A percentile compares a stretch with the other conserved stretches of the same genome.
phyloP scores from a whole-genome alignment of 35 echinoderm and acorn worm genomes.

The Eucidaris tribuloides region DNA sequence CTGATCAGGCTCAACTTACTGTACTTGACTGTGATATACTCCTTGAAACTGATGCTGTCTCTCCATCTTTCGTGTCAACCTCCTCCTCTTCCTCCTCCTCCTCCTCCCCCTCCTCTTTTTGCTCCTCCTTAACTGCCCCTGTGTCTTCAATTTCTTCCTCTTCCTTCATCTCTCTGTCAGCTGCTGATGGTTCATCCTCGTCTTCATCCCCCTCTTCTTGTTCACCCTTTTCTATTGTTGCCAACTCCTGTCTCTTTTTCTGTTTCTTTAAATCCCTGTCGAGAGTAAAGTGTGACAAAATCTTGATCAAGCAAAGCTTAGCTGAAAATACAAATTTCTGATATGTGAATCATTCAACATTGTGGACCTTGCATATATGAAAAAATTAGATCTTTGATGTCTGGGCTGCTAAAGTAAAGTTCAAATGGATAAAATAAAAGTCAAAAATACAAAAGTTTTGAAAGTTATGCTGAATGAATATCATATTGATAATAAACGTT shows the following conservation, averaged over 20 bases:
- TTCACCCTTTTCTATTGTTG: background rate
- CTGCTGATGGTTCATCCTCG: constrained; percentile 18
- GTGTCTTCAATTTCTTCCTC: constrained; percentile 21
- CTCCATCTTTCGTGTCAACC: background rate
- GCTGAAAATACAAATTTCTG: background rate
- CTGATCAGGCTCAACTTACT: background rate
- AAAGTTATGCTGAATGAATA: too few relatives aligned
- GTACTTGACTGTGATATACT: background rate
- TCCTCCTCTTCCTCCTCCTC: constrained; percentile 19
- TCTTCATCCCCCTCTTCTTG: constrained; percentile 4
- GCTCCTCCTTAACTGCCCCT: constrained; percentile 16
- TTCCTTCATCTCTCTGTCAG: too few relatives aligned
- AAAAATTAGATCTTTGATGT: too few relatives aligned
- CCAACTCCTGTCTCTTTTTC: constrained; percentile 44
- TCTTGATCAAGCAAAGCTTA: too few relatives aligned
- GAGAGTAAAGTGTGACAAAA: too few relatives aligned
- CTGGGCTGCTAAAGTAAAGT: too few relatives aligned
- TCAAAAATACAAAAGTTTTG: too few relatives aligned
- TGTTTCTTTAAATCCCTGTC: constrained; percentile 42
- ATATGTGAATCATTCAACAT: background rate
- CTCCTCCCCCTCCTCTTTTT: constrained; percentile 26
- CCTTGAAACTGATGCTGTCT: background rate
- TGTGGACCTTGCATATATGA: background rate
- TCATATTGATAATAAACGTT: too few relatives aligned
- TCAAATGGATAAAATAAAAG: too few relatives aligned